A percentile compares a stretch with the other conserved stretches of the same genome.
Evolutionary conservation across 2,797 vertebrate genomes (phyloP).

Genomic region (Acanthurus leucopareius): DNA sequence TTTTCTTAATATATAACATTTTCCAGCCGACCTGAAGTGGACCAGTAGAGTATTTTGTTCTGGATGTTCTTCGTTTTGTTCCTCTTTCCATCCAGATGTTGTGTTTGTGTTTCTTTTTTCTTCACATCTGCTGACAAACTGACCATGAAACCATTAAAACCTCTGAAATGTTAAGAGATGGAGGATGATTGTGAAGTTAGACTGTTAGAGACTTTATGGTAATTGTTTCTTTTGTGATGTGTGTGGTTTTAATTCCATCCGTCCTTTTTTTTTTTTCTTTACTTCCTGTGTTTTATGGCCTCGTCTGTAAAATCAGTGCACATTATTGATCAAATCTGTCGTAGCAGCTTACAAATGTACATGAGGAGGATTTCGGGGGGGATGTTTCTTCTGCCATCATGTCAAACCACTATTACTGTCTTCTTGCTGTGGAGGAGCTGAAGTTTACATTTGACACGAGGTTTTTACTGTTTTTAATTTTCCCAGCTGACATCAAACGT

Average conservation of each 20-base stretch:
- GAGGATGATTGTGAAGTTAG: background rate
- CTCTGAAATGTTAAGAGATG: background rate
- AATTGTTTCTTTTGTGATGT: background rate
- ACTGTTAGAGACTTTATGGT: background rate
- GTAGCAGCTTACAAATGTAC: background rate
- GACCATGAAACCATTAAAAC: background rate
- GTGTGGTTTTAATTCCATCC: background rate
- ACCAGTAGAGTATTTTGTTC: slow-evolving; percentile 15
- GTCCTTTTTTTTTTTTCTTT: background rate
- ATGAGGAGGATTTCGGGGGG: background rate
- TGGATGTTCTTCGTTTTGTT: background rate
- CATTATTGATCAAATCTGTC: background rate
- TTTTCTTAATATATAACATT: slow-evolving; percentile 58
- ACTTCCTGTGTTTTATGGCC: background rate
- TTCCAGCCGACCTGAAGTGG: slow-evolving; percentile 21
- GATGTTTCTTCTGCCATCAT: background rate
- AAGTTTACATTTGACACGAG: background rate
- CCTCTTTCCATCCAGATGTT: background rate
- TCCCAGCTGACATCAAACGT: background rate
- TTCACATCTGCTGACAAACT: background rate
- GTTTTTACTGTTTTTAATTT: slow-evolving; percentile 2
- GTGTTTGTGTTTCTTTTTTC: background rate
- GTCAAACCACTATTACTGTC: slow-evolving; percentile 5
- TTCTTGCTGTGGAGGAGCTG: slow-evolving; percentile 9
- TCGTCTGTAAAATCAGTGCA: background rate